Evolutionary conservation across 1,140 invertebrate genomes (phyloP), one percentile per base, ranked within the genome.

Genomic region (Hycleus cichorii): DNA sequence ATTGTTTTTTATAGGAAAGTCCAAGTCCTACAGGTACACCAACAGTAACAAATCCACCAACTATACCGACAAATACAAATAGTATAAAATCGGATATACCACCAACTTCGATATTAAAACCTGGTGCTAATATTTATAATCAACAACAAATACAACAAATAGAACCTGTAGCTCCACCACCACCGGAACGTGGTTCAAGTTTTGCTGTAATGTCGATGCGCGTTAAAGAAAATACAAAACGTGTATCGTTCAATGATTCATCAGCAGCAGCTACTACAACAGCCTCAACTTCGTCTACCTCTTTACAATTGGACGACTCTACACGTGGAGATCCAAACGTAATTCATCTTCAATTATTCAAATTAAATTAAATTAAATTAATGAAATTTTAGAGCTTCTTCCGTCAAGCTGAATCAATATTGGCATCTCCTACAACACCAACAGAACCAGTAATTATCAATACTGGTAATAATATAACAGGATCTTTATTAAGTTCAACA

Each of bases 281-380:
- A 42, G 11, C 63, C 64, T 73, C 66, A 72, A 73, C 48, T 78
- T 42, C 69, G 55, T 68, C 73, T 51, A 66, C 61, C 57, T 65
- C 66, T 62, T 57, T 74, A 62, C 64, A 67, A 46, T 47, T 72
- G 4, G 70, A 73, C 70, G 83, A 86, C 56, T 81, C 78, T 42
- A 82, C 86, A 43, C 76, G 85, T 67, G 88, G 91, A 76, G 89
- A 91, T 78, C 85, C 86, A 43, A 89, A 90, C 72, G 89, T 91
- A 78, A 84, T 47, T 46, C 26, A 24, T 12, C 3, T 18, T 1
- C 18, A 18, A 38, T 45, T 12, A 47, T 26, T 6, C 1, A 42
- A 42, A n/a, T 42, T 42, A 42, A 42, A 42, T 4, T 7, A n/a
- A 42, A 42, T 7, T 8, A 5, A 42, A 42, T 7, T 9, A 42